These are phyloP conservation scores for Drosophila pseudotalamancana DNA, from an alignment of 2,888 invertebrate genomes.

Conservation along the genomic window DNA sequence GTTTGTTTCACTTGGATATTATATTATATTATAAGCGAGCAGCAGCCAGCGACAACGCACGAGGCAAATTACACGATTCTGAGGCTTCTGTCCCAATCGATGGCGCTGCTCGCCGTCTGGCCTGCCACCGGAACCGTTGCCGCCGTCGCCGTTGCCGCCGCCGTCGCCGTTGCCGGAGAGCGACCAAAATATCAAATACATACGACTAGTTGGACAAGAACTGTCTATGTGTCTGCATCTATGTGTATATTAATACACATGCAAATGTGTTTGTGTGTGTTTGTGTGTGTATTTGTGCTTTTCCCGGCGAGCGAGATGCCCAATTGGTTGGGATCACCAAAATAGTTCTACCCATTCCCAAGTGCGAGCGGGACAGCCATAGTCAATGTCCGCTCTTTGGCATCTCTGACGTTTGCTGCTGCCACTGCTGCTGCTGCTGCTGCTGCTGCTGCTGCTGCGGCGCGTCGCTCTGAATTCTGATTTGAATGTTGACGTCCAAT, in stretches of 20 bases:
- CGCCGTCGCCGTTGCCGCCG: conserved; percentile 17
- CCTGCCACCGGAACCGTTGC: conserved; percentile 55
- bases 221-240: conserved; percentile 30
- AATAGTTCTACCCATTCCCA: conserved; percentile 10
- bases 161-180: conserved; percentile 40
- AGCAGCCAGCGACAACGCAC: conserved; percentile 67
- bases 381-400: conserved; percentile 34
- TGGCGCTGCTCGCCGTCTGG: conserved; percentile 66
- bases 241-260: conserved; percentile 11
- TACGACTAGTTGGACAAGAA: conserved; percentile 49
- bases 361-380: conserved; percentile 43
- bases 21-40: conserved; percentile 46
- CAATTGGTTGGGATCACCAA: conserved; percentile 48
- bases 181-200: conserved; percentile 59
- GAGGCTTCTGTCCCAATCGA: conserved; percentile 70
- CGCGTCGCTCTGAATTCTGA: conserved; percentile 51
- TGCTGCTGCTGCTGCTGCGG: background rate
- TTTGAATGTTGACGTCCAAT: conserved; percentile 49
- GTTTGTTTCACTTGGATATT: conserved; percentile 61
- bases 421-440: conserved; percentile 7
- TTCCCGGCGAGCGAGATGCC: conserved; percentile 61
- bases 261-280: background rate
- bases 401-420: conserved; percentile 31
- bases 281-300: conserved; percentile 13
- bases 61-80: conserved; percentile 79